Conservation (phyloP, 1,140 invertebrate species). For the Diachasmimorpha longicaudata region DNA sequence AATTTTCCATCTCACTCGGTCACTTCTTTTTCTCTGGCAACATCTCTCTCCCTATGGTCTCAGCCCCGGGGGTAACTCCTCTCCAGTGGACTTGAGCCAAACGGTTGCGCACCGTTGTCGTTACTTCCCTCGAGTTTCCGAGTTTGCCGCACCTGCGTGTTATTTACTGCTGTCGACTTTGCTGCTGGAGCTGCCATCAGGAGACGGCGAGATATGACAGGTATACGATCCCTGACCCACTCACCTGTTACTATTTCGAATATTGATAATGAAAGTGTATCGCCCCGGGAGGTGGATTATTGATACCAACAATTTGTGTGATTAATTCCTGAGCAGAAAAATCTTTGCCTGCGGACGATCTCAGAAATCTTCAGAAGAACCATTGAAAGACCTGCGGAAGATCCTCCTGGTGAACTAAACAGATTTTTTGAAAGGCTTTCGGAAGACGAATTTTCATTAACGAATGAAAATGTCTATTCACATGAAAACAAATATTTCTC, state of each 20-base stretch:
- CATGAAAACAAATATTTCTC: no score
- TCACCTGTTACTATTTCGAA: conserved; percentile 13
- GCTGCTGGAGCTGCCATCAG: neutral
- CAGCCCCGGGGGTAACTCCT: conserved; percentile 6
- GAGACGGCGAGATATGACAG: conserved; percentile 19
- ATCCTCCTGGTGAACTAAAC: no score
- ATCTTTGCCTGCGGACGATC: no score
- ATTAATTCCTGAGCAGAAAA: no score
- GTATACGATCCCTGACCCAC: conserved; percentile 25
- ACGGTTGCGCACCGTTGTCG: conserved; percentile 27
- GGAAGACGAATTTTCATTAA: no score
- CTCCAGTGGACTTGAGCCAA: neutral
- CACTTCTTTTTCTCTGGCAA: neutral
- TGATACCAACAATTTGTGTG: neutral
- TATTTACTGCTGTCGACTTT: conserved; percentile 24
- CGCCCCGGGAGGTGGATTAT: neutral
- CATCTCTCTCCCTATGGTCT: neutral
- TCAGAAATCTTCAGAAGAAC: no score
- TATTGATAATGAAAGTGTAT: neutral
- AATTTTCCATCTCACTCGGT: neutral
- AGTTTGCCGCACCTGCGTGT: conserved; percentile 23
- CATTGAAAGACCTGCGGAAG: no score
- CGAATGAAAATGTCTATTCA: no score
- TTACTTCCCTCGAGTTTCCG: conserved; percentile 31
- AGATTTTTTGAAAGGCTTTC: no score